Percentiles rank a stretch among this genome's conserved stretches.
These are phyloP conservation scores for Stomorhina lunata DNA, from an alignment of 2,888 invertebrate genomes.

Conservation along the genomic window DNA sequence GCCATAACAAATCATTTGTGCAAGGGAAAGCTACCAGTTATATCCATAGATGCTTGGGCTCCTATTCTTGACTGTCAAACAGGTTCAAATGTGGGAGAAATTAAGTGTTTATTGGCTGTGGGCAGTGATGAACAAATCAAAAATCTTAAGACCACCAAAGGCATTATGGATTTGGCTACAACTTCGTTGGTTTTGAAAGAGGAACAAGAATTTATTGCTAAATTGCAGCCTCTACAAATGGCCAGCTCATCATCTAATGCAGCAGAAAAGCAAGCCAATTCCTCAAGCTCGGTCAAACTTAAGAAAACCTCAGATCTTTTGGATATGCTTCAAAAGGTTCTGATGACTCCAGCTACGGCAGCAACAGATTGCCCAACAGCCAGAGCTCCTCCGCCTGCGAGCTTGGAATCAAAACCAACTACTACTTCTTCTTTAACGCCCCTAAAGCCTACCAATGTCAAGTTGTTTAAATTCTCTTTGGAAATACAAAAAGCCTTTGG, in stretches of 20 bases:
- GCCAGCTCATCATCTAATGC: constrained; percentile 11
- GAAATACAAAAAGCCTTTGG: constrained; percentile 82
- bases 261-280: neutral
- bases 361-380: neutral
- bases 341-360: constrained; percentile 61
- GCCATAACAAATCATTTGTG: constrained; percentile 81
- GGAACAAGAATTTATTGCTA: constrained; percentile 24
- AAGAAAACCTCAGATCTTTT: constrained; percentile 73
- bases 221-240: constrained; percentile 52
- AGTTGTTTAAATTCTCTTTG: constrained; percentile 80
- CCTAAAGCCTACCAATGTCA: constrained; percentile 44
- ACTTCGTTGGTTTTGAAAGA: neutral
- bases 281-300: constrained; percentile 28
- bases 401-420: constrained; percentile 7
- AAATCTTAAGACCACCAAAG: constrained; percentile 80
- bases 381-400: neutral
- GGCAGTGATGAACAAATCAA: constrained; percentile 83
- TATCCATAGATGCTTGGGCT: constrained; percentile 83
- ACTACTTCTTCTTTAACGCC: constrained; percentile 26
- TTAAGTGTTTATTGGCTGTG: constrained; percentile 82
- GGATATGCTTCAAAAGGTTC: constrained; percentile 73
- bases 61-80: constrained; percentile 80
- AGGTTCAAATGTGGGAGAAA: constrained; percentile 81
- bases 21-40: constrained; percentile 82
- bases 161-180: constrained; percentile 58